A percentile compares a stretch with the other conserved stretches of the same genome.
These are phyloP conservation scores for Esperia sulphurella DNA, from an alignment of 2,888 invertebrate genomes.

Conservation along the genomic window DNA sequence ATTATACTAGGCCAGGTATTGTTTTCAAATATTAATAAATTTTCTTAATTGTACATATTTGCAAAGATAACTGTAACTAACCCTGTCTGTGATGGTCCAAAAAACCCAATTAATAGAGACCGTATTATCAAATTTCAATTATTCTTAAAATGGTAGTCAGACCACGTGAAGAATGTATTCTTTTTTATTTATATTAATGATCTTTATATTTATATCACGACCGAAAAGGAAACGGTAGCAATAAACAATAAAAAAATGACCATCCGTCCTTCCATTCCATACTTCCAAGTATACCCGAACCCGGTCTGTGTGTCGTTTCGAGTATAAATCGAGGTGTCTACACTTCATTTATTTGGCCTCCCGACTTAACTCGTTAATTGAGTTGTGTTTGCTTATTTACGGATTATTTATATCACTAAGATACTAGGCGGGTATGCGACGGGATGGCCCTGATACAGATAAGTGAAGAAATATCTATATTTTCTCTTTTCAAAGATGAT, in stretches of 20 bases:
- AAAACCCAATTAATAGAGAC: too few species aligned
- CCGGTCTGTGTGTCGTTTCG: neutral
- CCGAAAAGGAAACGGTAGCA: conserved; percentile 6
- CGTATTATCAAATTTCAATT: too few species aligned
- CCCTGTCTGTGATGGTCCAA: too few species aligned
- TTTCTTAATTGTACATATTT: too few species aligned
- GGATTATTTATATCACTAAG: conserved; percentile 1
- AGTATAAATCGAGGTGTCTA: conserved; percentile 18
- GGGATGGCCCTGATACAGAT: too few species aligned
- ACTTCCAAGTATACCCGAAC: conserved; percentile 16
- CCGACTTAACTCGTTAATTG: conserved; percentile 28
- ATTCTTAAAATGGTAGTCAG: too few species aligned
- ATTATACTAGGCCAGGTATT: too few species aligned
- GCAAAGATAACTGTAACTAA: too few species aligned
- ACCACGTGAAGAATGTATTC: neutral
- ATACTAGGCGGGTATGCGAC: neutral
- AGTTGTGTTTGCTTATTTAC: conserved; percentile 24
- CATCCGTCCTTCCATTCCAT: conserved; percentile 31
- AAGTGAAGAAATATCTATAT: too few species aligned
- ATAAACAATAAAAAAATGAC: conserved; percentile 9
- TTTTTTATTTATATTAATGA: neutral
- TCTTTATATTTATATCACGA: neutral
- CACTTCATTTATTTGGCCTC: conserved; percentile 28
- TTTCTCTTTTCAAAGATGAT: too few species aligned
- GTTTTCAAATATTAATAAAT: too few species aligned